Evolutionary conservation across 2,113 vertebrate species (phyloP).

Genomic region (Acrocephalus kingi): DNA sequence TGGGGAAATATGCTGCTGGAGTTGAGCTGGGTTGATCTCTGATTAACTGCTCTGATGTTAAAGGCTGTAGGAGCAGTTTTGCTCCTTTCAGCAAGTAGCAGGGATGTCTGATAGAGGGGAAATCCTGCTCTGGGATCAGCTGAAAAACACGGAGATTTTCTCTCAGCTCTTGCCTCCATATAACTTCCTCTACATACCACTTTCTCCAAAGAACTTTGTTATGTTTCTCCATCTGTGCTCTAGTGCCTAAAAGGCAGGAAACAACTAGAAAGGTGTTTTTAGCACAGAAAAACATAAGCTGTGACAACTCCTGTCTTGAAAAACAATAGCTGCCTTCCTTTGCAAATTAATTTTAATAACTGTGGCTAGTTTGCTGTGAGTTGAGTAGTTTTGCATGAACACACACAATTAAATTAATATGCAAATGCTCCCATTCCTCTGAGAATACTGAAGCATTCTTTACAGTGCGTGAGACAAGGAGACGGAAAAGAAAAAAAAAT

Average conservation of each 20-base stretch:
- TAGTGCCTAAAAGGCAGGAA: not conserved
- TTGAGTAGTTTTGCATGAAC: slow-evolving; percentile 76
- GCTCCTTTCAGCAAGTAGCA: not conserved
- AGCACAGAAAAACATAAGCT: not conserved
- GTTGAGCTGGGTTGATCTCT: not conserved
- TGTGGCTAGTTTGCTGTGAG: slow-evolving; percentile 72
- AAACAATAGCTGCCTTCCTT: slow-evolving; percentile 51
- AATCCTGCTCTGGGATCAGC: not conserved
- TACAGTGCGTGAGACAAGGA: slow-evolving; percentile 37
- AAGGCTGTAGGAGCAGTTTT: not conserved
- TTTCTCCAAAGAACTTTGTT: not conserved
- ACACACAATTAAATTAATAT: slow-evolving; percentile 81
- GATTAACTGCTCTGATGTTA: not conserved
- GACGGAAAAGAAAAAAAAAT: not conserved
- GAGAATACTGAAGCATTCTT: slow-evolving; percentile 65
- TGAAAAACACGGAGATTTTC: not conserved
- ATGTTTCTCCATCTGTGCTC: not conserved
- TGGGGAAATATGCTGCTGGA: not conserved
- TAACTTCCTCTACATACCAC: not conserved
- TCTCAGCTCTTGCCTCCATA: accelerated
- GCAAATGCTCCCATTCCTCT: slow-evolving; percentile 70
- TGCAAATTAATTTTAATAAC: slow-evolving; percentile 77
- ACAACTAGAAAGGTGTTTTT: not conserved
- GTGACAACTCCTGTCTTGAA: slow-evolving; percentile 47
- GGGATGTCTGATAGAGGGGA: not conserved